phyloP scores from a whole-genome alignment of 1,140 invertebrate genomes.

The Eupeodes corollae region DNA sequence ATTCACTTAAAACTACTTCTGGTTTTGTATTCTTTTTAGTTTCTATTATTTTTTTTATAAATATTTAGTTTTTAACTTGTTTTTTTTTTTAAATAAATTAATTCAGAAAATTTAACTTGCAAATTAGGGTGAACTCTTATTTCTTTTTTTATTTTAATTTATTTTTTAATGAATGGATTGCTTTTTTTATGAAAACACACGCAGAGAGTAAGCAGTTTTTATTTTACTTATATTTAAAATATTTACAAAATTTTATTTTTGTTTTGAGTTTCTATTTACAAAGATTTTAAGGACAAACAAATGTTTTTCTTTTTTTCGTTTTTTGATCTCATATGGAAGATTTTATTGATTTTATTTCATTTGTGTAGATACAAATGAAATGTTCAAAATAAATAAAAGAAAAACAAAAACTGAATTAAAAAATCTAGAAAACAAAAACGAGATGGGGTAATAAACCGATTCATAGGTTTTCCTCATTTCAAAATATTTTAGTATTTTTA shows the following conservation, averaged over 20 bases:
- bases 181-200: not conserved
- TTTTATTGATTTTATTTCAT: too few relatives aligned
- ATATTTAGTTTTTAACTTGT: not conserved
- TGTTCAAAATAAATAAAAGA: too few relatives aligned
- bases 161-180: not conserved
- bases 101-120: not conserved
- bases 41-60: not conserved
- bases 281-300: too few relatives aligned
- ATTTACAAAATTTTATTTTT: not conserved
- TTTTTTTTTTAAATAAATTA: not conserved
- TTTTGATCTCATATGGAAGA: too few relatives aligned
- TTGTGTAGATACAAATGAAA: too few relatives aligned
- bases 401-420: too few relatives aligned
- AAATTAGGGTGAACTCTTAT: not conserved
- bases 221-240: not conserved
- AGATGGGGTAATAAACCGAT: too few relatives aligned
- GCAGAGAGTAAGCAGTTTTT: not conserved
- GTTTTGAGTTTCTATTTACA: not conserved
- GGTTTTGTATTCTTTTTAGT: not conserved
- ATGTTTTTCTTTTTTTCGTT: too few relatives aligned
- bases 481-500: too few relatives aligned
- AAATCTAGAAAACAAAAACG: too few relatives aligned
- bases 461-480: too few relatives aligned
- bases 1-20: not conserved
- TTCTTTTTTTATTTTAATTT: not conserved